These are phyloP conservation scores for Ailurus styani DNA, from an alignment of 2,113 vertebrate genomes.

Conservation along the genomic window DNA sequence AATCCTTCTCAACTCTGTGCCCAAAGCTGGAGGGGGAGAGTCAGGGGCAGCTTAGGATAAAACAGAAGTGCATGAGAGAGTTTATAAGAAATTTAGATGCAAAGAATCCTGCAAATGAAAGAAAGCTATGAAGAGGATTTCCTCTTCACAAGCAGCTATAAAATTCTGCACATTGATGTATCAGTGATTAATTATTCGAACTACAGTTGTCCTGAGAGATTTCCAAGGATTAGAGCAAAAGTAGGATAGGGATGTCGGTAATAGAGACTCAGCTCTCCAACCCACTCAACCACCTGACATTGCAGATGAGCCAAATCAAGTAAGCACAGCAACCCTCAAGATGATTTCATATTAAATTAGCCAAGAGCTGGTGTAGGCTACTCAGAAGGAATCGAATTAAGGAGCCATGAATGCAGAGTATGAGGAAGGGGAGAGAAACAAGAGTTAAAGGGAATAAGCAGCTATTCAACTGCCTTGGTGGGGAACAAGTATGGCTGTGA, in stretches of 20 bases:
- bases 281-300: neutral
- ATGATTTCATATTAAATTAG: constrained; percentile 36
- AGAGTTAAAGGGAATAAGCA: neutral
- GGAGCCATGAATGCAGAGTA: neutral
- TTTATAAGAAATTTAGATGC: constrained; percentile 32
- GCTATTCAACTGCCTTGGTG: neutral
- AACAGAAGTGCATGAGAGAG: neutral
- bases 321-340: neutral
- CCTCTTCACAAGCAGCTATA: neutral
- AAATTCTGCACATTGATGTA: constrained; percentile 22
- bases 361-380: neutral
- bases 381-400: neutral
- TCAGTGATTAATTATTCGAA: constrained; percentile 47
- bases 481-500: neutral
- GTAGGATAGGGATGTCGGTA: neutral
- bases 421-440: neutral
- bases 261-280: neutral
- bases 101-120: constrained; percentile 27
- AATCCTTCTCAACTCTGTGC: neutral
- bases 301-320: neutral
- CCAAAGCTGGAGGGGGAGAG: neutral
- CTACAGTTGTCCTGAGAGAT: constrained; percentile 37
- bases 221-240: constrained; percentile 41
- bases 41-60: neutral
- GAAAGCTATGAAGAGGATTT: constrained; percentile 12